phyloP scores from a whole-genome alignment of 2,888 invertebrate genomes.

The Antheraea assamensis region DNA sequence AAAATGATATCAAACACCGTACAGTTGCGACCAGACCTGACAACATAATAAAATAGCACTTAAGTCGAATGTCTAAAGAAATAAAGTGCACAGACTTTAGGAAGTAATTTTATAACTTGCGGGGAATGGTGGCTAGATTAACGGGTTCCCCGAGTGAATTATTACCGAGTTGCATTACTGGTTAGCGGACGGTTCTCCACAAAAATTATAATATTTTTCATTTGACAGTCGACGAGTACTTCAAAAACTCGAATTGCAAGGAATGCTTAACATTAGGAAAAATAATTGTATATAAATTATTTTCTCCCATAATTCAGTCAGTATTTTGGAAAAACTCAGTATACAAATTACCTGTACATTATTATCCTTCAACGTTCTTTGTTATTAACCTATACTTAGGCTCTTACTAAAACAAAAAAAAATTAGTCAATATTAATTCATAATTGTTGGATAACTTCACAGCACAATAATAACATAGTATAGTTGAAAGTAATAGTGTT shows the following conservation, averaged over 20 bases:
- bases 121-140: conserved; percentile 25
- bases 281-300: neutral
- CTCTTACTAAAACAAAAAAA: too few relatives aligned
- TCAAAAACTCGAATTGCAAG: neutral
- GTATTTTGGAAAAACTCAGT: neutral
- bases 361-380: too few relatives aligned
- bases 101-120: conserved; percentile 11
- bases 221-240: neutral
- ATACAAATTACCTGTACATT: neutral
- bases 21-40: conserved; percentile 33
- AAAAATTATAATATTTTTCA: conserved; percentile 6
- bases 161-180: neutral
- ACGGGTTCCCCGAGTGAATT: conserved; percentile 18
- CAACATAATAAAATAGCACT: conserved; percentile 46
- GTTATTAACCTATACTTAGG: too few relatives aligned
- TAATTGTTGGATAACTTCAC: too few relatives aligned
- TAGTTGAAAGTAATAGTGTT: too few relatives aligned
- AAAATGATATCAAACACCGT: neutral
- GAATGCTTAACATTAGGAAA: neutral
- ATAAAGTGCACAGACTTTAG: conserved; percentile 28
- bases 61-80: conserved; percentile 41
- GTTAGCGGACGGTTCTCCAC: neutral
- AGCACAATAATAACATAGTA: too few relatives aligned
- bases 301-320: neutral
- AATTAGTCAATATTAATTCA: too few relatives aligned